Evolutionary conservation across 2,888 invertebrate genomes (phyloP).

Genomic region (Helicoverpa assulta): DNA sequence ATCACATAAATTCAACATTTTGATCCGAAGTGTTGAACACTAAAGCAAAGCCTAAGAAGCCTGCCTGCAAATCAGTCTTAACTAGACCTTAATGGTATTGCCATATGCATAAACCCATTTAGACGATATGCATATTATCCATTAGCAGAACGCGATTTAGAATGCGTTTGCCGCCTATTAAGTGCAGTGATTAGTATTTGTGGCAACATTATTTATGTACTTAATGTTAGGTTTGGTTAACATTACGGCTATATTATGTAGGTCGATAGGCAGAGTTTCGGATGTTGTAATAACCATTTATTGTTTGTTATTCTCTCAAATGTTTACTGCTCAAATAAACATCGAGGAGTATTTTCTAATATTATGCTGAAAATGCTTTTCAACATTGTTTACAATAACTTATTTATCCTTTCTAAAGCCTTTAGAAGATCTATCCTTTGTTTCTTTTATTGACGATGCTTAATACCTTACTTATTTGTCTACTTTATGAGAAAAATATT

Average conservation of each 20-base stretch:
- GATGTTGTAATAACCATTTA: slow-evolving; percentile 1
- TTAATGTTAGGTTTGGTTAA: not conserved
- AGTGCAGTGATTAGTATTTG: slow-evolving; percentile 32
- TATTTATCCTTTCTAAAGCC: too few relatives aligned
- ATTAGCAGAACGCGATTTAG: slow-evolving; percentile 35
- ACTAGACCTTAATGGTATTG: slow-evolving; percentile 23
- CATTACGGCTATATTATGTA: not conserved
- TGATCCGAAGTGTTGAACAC: not conserved
- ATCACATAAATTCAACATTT: not conserved
- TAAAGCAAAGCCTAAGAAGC: slow-evolving; percentile 12
- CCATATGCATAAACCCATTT: slow-evolving; percentile 36
- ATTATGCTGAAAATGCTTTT: too few relatives aligned
- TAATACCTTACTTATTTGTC: too few relatives aligned
- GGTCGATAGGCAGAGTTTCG: not conserved
- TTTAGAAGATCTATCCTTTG: too few relatives aligned
- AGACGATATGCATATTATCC: slow-evolving; percentile 39
- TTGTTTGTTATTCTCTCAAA: not conserved
- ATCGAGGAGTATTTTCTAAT: not conserved
- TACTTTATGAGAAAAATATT: too few relatives aligned
- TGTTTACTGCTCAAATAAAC: not conserved
- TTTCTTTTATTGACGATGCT: too few relatives aligned
- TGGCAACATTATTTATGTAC: slow-evolving; percentile 1
- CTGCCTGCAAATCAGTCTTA: slow-evolving; percentile 22
- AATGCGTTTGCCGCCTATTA: slow-evolving; percentile 19
- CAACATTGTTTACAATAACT: too few relatives aligned